Percentiles rank a stretch among this genome's conserved stretches.
Evolutionary conservation across 2,888 invertebrate species (phyloP).

Genomic region (Drepanosiphum platanoidis): DNA sequence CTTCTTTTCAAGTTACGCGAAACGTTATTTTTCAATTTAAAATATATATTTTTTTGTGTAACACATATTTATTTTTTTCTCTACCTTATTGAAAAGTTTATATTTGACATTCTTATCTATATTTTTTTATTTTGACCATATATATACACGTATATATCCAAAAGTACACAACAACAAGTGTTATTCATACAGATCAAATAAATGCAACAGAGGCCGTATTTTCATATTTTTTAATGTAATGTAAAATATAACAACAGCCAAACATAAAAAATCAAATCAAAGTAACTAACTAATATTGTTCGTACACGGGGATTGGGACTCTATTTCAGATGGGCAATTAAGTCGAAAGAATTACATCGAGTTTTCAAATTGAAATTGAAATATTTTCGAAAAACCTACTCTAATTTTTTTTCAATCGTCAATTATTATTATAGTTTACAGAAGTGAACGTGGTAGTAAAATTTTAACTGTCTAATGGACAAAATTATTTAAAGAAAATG

Average conservation of each 20-base stretch:
- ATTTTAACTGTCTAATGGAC: not conserved
- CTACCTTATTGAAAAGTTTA: not conserved
- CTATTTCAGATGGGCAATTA: not conserved
- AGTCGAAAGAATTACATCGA: not conserved
- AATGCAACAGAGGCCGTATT: not conserved
- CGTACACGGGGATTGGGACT: not conserved
- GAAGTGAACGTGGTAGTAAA: not conserved
- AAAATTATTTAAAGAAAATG: too few relatives aligned
- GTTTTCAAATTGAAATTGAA: not conserved
- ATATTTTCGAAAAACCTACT: not conserved
- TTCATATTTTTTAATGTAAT: not conserved
- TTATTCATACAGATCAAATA: not conserved
- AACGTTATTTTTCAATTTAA: slow-evolving; percentile 14
- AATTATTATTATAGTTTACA: not conserved
- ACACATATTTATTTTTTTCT: not conserved
- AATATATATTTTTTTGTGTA: slow-evolving; percentile 10
- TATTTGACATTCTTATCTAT: slow-evolving; percentile 2
- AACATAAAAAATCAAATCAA: not conserved
- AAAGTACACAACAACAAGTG: not conserved
- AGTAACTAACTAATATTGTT: not conserved
- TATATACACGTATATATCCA: too few relatives aligned
- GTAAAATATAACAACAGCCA: not conserved
- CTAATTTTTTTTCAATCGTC: not conserved
- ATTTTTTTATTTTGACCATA: not conserved
- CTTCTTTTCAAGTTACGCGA: not conserved